These are phyloP conservation scores for Amphimedon queenslandica DNA, from an alignment of 37 sponge, comb jelly and placozoan species.

Conservation along the genomic window DNA sequence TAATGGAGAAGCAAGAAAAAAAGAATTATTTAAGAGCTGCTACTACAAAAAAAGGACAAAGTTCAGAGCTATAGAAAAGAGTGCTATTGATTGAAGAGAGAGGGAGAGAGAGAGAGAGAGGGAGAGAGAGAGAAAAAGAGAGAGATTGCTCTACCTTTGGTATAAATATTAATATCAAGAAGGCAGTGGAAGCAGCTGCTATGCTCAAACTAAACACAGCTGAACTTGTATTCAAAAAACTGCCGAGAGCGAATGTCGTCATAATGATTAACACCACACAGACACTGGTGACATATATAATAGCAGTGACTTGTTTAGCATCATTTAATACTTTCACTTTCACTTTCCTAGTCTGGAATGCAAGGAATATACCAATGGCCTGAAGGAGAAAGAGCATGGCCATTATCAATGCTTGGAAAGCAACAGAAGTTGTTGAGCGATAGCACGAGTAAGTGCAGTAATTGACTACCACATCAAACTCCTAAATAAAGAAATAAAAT, in stretches of 20 bases:
- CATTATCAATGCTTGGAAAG: background rate
- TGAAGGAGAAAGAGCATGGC: background rate
- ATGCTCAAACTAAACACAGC: background rate
- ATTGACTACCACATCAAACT: background rate
- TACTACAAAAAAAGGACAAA: too few species aligned
- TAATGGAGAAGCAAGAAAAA: background rate
- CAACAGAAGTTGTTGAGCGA: background rate
- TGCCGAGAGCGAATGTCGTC: background rate
- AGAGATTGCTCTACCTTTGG: background rate
- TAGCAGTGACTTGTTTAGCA: slow-evolving; percentile 6
- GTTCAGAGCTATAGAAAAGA: background rate
- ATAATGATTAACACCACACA: background rate
- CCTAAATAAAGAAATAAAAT: background rate
- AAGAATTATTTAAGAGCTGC: background rate
- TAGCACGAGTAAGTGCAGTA: background rate
- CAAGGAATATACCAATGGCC: slow-evolving; percentile 1
- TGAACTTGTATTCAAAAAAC: background rate
- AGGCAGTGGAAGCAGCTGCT: background rate
- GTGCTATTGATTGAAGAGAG: background rate
- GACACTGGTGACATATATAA: background rate
- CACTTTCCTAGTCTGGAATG: slow-evolving; percentile 2
- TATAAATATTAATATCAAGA: background rate
- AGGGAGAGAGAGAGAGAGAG: background rate
- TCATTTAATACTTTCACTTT: slow-evolving; percentile 9
- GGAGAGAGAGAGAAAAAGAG: background rate